These are phyloP conservation scores for Chelon labrosus DNA, from an alignment of 2,797 vertebrate genomes.

Conservation along the genomic window DNA sequence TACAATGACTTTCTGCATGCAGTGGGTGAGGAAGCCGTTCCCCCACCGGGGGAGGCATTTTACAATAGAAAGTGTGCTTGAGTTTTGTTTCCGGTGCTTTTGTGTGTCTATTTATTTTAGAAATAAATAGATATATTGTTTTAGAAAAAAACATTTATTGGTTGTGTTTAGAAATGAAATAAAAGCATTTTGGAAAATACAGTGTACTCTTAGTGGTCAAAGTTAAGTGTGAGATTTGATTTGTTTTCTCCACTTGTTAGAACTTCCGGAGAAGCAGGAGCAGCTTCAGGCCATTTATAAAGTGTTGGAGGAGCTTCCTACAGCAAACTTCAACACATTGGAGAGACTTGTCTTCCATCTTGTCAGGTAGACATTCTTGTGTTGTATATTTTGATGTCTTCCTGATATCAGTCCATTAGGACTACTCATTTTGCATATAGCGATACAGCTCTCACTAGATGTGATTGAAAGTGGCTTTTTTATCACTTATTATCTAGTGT, in stretches of 20 bases:
- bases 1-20: conserved; percentile 95
- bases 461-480: neutral
- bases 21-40: conserved; percentile 87
- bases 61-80: neutral
- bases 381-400: neutral
- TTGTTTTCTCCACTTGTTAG: conserved; percentile 73
- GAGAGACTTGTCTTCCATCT: conserved; percentile 97
- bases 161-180: neutral
- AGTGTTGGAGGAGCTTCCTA: conserved; percentile 91
- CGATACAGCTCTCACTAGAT: too few species aligned
- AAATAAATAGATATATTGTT: too few species aligned
- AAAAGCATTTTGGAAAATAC: neutral
- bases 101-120: too few species aligned
- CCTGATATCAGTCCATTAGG: too few species aligned
- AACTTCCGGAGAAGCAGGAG: conserved; percentile 95
- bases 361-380: conserved; percentile 86
- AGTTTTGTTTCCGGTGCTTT: too few species aligned
- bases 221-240: neutral
- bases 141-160: neutral
- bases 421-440: neutral
- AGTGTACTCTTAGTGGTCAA: neutral
- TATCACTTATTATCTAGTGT: neutral
- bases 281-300: conserved; percentile 93
- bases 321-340: conserved; percentile 90
- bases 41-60: conserved; percentile 35